These are phyloP conservation scores for Fukomys damarensis DNA, from an alignment of 2,113 vertebrate species.

Conservation along the genomic window DNA sequence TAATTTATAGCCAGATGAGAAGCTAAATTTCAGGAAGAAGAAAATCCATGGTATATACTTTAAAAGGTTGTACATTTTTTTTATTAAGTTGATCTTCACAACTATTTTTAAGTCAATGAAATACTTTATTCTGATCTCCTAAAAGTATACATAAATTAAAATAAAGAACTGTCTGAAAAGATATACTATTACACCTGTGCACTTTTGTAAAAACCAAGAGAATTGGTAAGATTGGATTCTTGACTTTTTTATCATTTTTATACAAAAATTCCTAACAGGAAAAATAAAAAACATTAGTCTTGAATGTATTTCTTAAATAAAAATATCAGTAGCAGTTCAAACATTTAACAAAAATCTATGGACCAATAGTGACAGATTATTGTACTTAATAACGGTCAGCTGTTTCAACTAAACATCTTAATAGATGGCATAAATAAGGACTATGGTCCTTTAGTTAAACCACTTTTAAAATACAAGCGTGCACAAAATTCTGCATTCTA, in stretches of 20 bases:
- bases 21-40: constrained; percentile 45
- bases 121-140: not conserved
- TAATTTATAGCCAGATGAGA: constrained; percentile 9
- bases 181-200: not conserved
- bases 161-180: constrained; percentile 42
- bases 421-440: not conserved
- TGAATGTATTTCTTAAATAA: constrained; percentile 59
- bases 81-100: not conserved
- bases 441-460: not conserved
- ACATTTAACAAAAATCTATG: constrained; percentile 19
- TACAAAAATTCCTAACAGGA: constrained; percentile 4
- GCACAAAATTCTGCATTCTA: constrained; percentile 50
- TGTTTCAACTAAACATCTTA: constrained; percentile 54
- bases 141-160: not conserved
- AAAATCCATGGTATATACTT: not conserved
- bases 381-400: constrained; percentile 27
- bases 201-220: not conserved
- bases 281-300: constrained; percentile 20
- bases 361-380: not conserved
- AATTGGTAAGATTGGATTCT: not conserved
- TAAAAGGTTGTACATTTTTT: not conserved
- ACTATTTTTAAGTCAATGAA: constrained; percentile 21
- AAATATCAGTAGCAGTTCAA: constrained; percentile 33
- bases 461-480: constrained; percentile 54
- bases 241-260: not conserved